Percentiles rank a stretch among this genome's conserved stretches.
Conservation (phyloP, 1,140 invertebrate species). For the Monomorium pharaonis region DNA sequence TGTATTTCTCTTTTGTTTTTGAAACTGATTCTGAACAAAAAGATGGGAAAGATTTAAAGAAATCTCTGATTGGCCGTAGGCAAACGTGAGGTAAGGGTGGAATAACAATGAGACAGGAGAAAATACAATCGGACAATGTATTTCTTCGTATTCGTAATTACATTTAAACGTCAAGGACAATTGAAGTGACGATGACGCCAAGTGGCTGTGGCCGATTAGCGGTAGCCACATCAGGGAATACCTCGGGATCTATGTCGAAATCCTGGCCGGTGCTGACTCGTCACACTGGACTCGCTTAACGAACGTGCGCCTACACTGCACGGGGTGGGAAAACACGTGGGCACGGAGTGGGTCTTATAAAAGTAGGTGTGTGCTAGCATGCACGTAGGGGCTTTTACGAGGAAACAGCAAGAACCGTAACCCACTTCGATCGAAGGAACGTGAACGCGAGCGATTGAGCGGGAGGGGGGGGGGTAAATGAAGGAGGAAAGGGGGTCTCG, state of each 20-base stretch:
- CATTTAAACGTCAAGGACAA: constrained; percentile 41
- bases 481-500: constrained; percentile 11
- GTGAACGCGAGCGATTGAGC: constrained; percentile 5
- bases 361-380: constrained; percentile 65
- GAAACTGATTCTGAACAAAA: background rate
- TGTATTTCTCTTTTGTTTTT: background rate
- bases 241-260: constrained; percentile 77
- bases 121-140: background rate
- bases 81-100: background rate
- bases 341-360: constrained; percentile 58
- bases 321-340: constrained; percentile 35
- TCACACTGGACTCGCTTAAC: constrained; percentile 59
- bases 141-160: background rate
- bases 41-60: background rate
- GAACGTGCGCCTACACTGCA: constrained; percentile 41
- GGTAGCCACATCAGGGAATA: constrained; percentile 74
- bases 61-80: background rate
- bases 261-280: constrained; percentile 76
- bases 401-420: constrained; percentile 69
- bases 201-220: constrained; percentile 51
- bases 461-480: background rate
- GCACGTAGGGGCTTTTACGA: constrained; percentile 70
- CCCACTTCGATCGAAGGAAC: constrained; percentile 61
- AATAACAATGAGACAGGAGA: background rate
- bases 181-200: constrained; percentile 24